Conservation (phyloP, 2,797 vertebrate species). For the Heterohyrax brucei region DNA sequence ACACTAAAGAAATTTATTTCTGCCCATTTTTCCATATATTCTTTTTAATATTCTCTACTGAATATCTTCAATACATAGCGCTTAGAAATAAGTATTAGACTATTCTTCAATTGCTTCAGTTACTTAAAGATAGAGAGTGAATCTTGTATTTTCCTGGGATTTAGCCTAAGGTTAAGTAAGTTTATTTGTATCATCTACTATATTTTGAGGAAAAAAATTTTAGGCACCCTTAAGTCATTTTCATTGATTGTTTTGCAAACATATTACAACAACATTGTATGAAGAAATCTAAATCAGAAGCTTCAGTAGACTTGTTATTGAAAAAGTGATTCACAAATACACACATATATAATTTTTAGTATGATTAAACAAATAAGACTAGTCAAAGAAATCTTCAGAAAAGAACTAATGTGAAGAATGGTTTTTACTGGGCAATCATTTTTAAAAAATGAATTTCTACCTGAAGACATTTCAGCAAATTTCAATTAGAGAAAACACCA, state of each 20-base stretch:
- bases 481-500: constrained; percentile 31
- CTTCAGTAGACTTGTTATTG: constrained; percentile 64
- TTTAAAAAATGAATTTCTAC: not conserved
- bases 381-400: constrained; percentile 66
- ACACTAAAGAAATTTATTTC: constrained; percentile 35
- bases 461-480: not conserved
- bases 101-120: constrained; percentile 45
- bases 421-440: not conserved
- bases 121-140: constrained; percentile 54
- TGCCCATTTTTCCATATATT: not conserved
- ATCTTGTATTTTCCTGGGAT: not conserved
- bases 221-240: constrained; percentile 76
- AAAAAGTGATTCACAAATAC: constrained; percentile 76
- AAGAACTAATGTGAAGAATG: constrained; percentile 47
- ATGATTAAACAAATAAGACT: constrained; percentile 69
- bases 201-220: constrained; percentile 76
- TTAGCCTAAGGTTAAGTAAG: constrained; percentile 39
- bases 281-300: constrained; percentile 81
- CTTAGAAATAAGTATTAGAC: not conserved
- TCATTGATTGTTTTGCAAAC: constrained; percentile 84
- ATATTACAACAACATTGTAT: constrained; percentile 26
- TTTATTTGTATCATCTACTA: constrained; percentile 78
- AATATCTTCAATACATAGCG: not conserved
- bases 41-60: not conserved
- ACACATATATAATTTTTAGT: constrained; percentile 65